Evolutionary conservation across 2,797 vertebrate species (phyloP).

Genomic region (Catamblyrhynchus diadema): DNA sequence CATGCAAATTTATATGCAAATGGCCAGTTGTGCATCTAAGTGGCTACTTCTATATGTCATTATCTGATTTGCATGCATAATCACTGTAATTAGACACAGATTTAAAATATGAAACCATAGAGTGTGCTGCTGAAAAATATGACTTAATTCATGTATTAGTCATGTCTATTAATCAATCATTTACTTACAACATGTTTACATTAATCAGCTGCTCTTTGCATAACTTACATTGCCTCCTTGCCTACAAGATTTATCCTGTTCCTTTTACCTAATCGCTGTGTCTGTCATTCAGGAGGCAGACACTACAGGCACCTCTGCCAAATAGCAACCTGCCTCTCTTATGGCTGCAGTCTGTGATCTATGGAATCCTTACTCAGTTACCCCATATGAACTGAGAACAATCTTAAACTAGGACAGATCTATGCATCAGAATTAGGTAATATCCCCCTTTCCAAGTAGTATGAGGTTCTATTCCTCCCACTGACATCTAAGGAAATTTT

Average conservation of each 20-base stretch:
- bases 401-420: neutral
- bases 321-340: neutral
- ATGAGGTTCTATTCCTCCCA: neutral
- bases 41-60: slow-evolving; percentile 16
- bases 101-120: neutral
- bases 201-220: slow-evolving; percentile 15
- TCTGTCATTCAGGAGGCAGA: neutral
- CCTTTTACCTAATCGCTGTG: neutral
- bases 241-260: neutral
- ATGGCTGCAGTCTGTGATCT: neutral
- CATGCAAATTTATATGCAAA: slow-evolving; percentile 37
- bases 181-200: slow-evolving; percentile 21
- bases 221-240: neutral
- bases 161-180: slow-evolving; percentile 30
- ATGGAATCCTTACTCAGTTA: neutral
- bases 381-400: neutral
- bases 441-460: neutral
- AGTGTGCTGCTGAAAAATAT: neutral
- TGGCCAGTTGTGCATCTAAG: slow-evolving; percentile 10
- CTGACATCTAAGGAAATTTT: neutral
- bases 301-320: neutral
- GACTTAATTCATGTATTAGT: slow-evolving; percentile 9
- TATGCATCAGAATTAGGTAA: neutral
- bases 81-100: slow-evolving; percentile 11
- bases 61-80: slow-evolving; percentile 33